These are phyloP conservation scores for Xenopus petersii DNA, from an alignment of 2,797 vertebrate genomes.

Conservation along the genomic window DNA sequence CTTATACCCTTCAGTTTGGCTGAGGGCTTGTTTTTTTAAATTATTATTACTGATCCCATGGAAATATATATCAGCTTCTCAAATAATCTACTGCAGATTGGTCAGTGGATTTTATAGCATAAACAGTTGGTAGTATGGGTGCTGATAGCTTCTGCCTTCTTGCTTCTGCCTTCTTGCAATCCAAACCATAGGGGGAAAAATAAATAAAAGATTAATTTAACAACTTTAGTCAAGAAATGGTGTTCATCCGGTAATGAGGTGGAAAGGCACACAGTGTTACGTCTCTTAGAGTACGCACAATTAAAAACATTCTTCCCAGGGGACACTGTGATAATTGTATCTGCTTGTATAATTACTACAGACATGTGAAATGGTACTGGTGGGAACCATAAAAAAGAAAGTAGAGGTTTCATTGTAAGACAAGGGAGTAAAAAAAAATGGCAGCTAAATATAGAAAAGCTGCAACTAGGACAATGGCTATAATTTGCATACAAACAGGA, in stretches of 20 bases:
- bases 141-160: not conserved
- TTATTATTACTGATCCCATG: slow-evolving; percentile 6
- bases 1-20: not conserved
- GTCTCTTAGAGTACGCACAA: slow-evolving; percentile 42
- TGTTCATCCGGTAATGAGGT: slow-evolving; percentile 45
- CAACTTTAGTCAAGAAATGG: slow-evolving; percentile 20
- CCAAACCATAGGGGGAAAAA: slow-evolving; percentile 24
- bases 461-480: slow-evolving; percentile 24
- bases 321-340: slow-evolving; percentile 41
- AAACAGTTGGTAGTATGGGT: slow-evolving; percentile 15
- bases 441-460: slow-evolving; percentile 27
- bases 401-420: slow-evolving; percentile 23
- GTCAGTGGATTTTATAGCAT: slow-evolving; percentile 18
- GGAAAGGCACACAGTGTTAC: slow-evolving; percentile 38
- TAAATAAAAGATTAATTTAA: slow-evolving; percentile 28
- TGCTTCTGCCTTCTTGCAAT: not conserved
- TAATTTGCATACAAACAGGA: slow-evolving; percentile 30
- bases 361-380: slow-evolving; percentile 37
- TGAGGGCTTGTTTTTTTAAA: slow-evolving; percentile 7
- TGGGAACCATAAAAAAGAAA: slow-evolving; percentile 32
- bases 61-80: not conserved
- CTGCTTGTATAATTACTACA: slow-evolving; percentile 47
- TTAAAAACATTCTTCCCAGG: slow-evolving; percentile 41
- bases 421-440: slow-evolving; percentile 28
- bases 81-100: slow-evolving; percentile 2